Evolutionary conservation across 30 jellyfish, hydroid and myxozoan genomes (phyloP), one percentile per base, ranked within the genome.

Genomic region (Mastigias papua): DNA sequence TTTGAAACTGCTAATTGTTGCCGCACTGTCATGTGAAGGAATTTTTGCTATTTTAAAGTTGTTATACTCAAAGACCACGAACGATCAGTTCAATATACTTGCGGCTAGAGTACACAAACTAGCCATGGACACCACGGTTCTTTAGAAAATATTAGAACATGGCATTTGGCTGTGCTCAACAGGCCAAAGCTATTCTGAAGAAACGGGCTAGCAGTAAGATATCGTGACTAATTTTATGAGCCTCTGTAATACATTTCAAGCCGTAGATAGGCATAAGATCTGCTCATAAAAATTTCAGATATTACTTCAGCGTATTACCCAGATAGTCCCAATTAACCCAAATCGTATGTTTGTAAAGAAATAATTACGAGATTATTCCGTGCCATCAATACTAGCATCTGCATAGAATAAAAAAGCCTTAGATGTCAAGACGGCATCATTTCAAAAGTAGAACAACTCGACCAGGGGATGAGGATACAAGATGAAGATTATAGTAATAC

Each of bases 141-240:
- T n/a, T n/a, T n/a, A n/a, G n/a, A n/a, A n/a, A n/a, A n/a, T n/a
- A n/a, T n/a, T n/a, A n/a, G n/a, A n/a, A n/a, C n/a, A n/a, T n/a
- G n/a, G n/a, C n/a, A n/a, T n/a, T n/a, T n/a, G n/a, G n/a, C n/a
- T n/a, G n/a, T n/a, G n/a, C n/a, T n/a, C n/a, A n/a, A n/a, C n/a
- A n/a, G n/a, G n/a, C n/a, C n/a, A n/a, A n/a, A n/a, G n/a, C n/a
- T n/a, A n/a, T n/a, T n/a, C n/a, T n/a, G n/a, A n/a, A n/a, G n/a
- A n/a, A 42, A 15, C 13, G 7, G 54, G 13, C 13, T 42, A 42
- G 13, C 7, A 42, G 67, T 21, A 54, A 54, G 27, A 19, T 19
- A 54, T 54, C 67, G 67, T 54, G 67, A 54, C 67, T 54, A 54
- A 54, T 54, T 42, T 54, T 25, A 54, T 16, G 25, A 54, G 67